Evolutionary conservation across 2,797 vertebrate genomes (phyloP).

Genomic region (Melanotaenia nigrans): DNA sequence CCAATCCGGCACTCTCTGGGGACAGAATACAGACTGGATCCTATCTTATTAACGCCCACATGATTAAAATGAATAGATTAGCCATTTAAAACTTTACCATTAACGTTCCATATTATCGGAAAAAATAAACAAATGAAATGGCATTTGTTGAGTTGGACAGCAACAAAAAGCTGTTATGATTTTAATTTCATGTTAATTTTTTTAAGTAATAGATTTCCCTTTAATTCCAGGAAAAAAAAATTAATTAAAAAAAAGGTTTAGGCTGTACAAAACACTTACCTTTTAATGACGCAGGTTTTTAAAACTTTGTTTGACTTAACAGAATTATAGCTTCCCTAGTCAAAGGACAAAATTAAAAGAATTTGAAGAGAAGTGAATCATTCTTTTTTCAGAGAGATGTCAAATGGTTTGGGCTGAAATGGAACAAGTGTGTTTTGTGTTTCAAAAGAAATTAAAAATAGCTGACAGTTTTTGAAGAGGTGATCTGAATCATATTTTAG

Average conservation of each 20-base stretch:
- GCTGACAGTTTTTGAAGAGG: slow-evolving; percentile 47
- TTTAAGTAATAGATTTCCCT: neutral
- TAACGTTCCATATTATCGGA: no score
- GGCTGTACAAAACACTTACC: neutral
- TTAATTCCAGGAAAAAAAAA: neutral
- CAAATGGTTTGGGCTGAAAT: slow-evolving; percentile 56
- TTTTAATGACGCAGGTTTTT: neutral
- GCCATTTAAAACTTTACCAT: neutral
- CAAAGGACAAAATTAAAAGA: slow-evolving; percentile 7
- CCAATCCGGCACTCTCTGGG: slow-evolving; percentile 66
- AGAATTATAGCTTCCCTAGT: slow-evolving; percentile 5
- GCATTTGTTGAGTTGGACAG: neutral
- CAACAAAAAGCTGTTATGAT: neutral
- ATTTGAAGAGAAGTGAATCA: slow-evolving; percentile 20
- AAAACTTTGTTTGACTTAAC: slow-evolving; percentile 10
- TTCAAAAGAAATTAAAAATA: slow-evolving; percentile 58
- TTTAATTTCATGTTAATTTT: slow-evolving; percentile 8
- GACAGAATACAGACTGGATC: slow-evolving; percentile 41
- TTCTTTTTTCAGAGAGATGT: slow-evolving; percentile 23
- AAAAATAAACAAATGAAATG: slow-evolving; percentile 3
- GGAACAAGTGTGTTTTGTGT: slow-evolving; percentile 47
- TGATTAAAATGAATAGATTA: slow-evolving; percentile 46
- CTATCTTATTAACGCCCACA: slow-evolving; percentile 42
- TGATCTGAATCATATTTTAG: slow-evolving; percentile 43
- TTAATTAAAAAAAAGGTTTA: no score